Base-by-base conservation (phyloP, 2,888 invertebrate species). In the Odontocolon sp. region DNA sequence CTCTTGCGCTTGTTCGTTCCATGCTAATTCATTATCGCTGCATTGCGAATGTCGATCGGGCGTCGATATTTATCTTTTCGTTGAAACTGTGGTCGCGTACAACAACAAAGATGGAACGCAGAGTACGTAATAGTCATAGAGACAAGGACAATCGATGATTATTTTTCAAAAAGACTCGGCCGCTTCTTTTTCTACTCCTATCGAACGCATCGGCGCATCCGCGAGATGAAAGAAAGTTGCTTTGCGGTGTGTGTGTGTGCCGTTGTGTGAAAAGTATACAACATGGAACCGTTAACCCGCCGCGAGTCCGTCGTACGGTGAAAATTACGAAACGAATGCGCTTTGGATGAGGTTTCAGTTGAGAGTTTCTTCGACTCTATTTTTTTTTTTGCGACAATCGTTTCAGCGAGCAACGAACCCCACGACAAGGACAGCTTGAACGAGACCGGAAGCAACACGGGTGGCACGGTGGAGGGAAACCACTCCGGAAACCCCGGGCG, bases 361-460 rank as follows among this genome's bases (percentile, higher is more conserved):
- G 57, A 28, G 21, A 38, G n/a, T 23, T 57, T 40, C 18, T 23
- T 57, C 23, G 38, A 40, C n/a, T n/a, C n/a, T n/a, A n/a, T n/a
- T n/a, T n/a, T n/a, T n/a, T n/a, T n/a, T n/a, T n/a, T n/a, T n/a
- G n/a, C n/a, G n/a, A n/a, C n/a, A n/a, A n/a, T n/a, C 81, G 76
- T 83, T 87, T 5, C 87, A 91, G 91, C 87, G 80, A 91, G 88
- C 86, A 90, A 90, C 86, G 92, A 91, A 78, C 90, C 91, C 57
- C 91, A 90, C 61, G 92, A 92, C 78, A 90, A 90, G 80, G 92
- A 92, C 83, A 91, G 91, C 78, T 83, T 92, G 86, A 91, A 91
- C 88, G 91, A 91, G 74, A 90, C 91, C 68, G 89, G 88, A 79
- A 90, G 90, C 69, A 88, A 87, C 72, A 87, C 89, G 76, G 90